phyloP scores from a whole-genome alignment of 2,113 vertebrate species.

The Austrofundulus limnaeus region DNA sequence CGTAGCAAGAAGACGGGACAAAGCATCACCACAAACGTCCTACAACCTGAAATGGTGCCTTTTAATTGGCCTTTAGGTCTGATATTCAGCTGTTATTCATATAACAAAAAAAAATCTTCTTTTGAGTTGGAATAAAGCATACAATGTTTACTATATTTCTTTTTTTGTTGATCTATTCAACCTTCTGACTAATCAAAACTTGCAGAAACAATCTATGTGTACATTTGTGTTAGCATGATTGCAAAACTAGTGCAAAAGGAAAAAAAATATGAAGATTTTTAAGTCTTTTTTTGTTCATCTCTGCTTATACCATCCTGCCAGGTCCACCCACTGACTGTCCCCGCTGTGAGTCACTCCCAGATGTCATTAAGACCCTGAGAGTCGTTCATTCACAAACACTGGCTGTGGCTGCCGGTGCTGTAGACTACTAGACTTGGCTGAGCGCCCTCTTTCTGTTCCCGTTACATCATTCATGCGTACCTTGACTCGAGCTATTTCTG shows the following conservation, averaged over 20 bases:
- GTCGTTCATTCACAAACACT: constrained; percentile 73
- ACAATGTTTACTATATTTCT: constrained; percentile 2
- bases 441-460: constrained; percentile 53
- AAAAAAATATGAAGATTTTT: constrained; percentile 10
- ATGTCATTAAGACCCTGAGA: constrained; percentile 49
- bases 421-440: constrained; percentile 70
- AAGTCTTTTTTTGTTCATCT: constrained; percentile 40
- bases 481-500: constrained; percentile 76
- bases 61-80: not conserved
- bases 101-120: too few relatives aligned
- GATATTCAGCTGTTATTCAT: not conserved
- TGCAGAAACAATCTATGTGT: too few relatives aligned
- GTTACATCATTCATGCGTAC: constrained; percentile 74
- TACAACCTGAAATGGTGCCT: not conserved
- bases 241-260: not conserved
- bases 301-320: constrained; percentile 17
- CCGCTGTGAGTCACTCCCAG: constrained; percentile 53
- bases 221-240: not conserved
- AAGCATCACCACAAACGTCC: not conserved
- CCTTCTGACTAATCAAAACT: too few relatives aligned
- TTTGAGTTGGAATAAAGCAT: not conserved
- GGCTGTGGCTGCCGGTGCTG: constrained; percentile 56
- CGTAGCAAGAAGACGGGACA: not conserved
- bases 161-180: not conserved
- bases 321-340: constrained; percentile 44